Evolutionary conservation across 2,113 vertebrate species (phyloP).

Genomic region (Butastur rufipennis): DNA sequence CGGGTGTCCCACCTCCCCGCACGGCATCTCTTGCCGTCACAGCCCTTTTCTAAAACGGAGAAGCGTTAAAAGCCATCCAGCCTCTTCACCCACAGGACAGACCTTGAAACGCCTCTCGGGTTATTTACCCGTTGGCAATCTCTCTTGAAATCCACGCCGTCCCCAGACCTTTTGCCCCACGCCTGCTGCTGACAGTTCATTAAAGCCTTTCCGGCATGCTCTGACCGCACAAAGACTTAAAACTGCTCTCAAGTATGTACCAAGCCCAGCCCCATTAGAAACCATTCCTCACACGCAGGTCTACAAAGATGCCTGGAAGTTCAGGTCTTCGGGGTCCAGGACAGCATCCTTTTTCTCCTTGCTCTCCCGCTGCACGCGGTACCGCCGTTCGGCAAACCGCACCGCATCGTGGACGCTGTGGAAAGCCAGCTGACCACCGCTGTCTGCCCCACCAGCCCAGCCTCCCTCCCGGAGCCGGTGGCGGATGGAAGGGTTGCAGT

Average conservation of each 20-base stretch:
- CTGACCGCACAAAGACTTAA: no score
- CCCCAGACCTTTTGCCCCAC: not conserved
- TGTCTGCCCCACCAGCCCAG: conserved; percentile 49
- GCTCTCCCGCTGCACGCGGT: not conserved
- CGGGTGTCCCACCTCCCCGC: not conserved
- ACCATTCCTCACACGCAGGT: not conserved
- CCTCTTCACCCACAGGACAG: no score
- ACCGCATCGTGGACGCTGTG: conserved; percentile 63
- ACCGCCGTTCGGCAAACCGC: conserved; percentile 20
- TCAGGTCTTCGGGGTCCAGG: not conserved
- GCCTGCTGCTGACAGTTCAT: not conserved
- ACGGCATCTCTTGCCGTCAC: accelerated
- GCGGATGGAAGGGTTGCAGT: conserved; percentile 76
- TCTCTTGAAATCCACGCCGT: not conserved
- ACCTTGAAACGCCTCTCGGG: not conserved
- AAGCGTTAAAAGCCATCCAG: no score
- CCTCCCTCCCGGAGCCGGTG: conserved; percentile 73
- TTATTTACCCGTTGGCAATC: not conserved
- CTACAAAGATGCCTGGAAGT: not conserved
- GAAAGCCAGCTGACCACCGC: conserved; percentile 62
- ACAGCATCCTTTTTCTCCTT: not conserved
- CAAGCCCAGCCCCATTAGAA: not conserved
- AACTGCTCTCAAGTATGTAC: not conserved
- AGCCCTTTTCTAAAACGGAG: not conserved
- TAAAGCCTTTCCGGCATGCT: not conserved